A percentile compares a stretch with the other conserved stretches of the same genome.
Conservation (phyloP, 2,888 invertebrate species). For the Shargacucullia verbasci region DNA sequence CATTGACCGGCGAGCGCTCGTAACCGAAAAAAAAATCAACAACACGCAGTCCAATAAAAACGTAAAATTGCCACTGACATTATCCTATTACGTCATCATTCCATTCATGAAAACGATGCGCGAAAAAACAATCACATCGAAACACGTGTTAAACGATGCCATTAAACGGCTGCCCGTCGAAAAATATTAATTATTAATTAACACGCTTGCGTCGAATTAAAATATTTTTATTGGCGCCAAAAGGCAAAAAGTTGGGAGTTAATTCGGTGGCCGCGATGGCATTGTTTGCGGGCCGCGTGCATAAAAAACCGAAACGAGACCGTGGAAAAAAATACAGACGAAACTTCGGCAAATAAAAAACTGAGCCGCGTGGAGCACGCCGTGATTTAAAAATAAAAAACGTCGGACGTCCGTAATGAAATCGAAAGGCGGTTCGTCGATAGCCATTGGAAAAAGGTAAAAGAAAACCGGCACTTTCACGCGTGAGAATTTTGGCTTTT, state of each 20-base stretch:
- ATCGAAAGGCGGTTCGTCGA: conserved; percentile 89
- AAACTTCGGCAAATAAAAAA: conserved; percentile 81
- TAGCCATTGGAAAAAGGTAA: conserved; percentile 87
- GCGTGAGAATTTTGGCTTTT: conserved; percentile 87
- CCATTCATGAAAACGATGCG: conserved; percentile 87
- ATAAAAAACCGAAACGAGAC: conserved; percentile 83
- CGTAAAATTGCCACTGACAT: conserved; percentile 87
- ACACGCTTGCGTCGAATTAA: conserved; percentile 83
- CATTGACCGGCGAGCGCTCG: conserved; percentile 83
- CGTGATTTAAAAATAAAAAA: conserved; percentile 89
- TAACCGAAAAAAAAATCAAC: conserved; percentile 81
- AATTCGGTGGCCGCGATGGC: conserved; percentile 86
- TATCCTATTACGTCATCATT: conserved; percentile 89
- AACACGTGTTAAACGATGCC: conserved; percentile 86
- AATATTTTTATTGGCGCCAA: conserved; percentile 88
- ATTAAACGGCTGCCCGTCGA: conserved; percentile 83
- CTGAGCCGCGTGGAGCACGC: conserved; percentile 79
- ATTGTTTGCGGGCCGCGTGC: conserved; percentile 87
- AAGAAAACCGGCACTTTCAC: conserved; percentile 86
- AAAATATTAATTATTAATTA: conserved; percentile 89
- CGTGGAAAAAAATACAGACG: conserved; percentile 82
- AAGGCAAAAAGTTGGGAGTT: conserved; percentile 87
- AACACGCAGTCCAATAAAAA: conserved; percentile 86
- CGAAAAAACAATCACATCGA: conserved; percentile 85
- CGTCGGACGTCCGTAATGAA: conserved; percentile 88